These are phyloP conservation scores for Callyntrura sp. DNA, from an alignment of 2,888 invertebrate genomes.

Conservation along the genomic window DNA sequence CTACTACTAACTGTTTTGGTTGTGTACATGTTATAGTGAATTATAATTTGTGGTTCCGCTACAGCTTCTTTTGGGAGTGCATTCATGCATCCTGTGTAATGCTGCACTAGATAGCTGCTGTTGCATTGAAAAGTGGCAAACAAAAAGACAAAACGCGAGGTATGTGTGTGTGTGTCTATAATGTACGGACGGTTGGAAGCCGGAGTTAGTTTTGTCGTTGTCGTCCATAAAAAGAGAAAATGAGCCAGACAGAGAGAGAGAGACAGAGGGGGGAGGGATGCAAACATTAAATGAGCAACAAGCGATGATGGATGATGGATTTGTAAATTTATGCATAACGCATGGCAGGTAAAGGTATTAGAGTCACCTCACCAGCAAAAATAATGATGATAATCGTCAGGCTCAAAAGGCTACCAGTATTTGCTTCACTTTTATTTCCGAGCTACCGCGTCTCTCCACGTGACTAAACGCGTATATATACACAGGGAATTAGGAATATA, in stretches of 20 bases:
- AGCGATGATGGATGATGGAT: slow-evolving; percentile 46
- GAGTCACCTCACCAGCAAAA: slow-evolving; percentile 12
- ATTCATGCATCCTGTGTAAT: neutral
- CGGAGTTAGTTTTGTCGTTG: slow-evolving; percentile 2
- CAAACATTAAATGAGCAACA: neutral
- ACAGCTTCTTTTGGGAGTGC: neutral
- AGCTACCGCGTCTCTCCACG: slow-evolving; percentile 4
- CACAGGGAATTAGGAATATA: neutral
- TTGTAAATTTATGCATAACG: neutral
- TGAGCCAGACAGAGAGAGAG: neutral
- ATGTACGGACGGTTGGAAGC: neutral
- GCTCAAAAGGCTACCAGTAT: slow-evolving; percentile 51
- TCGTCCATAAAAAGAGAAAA: slow-evolving; percentile 54
- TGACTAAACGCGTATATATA: neutral
- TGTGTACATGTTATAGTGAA: too few relatives aligned
- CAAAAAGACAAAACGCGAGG: slow-evolving; percentile 2
- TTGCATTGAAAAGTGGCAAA: slow-evolving; percentile 2
- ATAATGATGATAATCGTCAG: slow-evolving; percentile 43
- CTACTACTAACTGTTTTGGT: too few relatives aligned
- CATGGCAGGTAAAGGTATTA: neutral
- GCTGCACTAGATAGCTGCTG: slow-evolving; percentile 40
- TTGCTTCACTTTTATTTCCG: slow-evolving; percentile 20
- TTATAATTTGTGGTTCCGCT: slow-evolving; percentile 27
- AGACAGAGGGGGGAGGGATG: neutral
- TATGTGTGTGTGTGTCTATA: neutral